Base-by-base conservation (phyloP, 1,140 invertebrate genomes). In the Bactericera cockerelli region DNA sequence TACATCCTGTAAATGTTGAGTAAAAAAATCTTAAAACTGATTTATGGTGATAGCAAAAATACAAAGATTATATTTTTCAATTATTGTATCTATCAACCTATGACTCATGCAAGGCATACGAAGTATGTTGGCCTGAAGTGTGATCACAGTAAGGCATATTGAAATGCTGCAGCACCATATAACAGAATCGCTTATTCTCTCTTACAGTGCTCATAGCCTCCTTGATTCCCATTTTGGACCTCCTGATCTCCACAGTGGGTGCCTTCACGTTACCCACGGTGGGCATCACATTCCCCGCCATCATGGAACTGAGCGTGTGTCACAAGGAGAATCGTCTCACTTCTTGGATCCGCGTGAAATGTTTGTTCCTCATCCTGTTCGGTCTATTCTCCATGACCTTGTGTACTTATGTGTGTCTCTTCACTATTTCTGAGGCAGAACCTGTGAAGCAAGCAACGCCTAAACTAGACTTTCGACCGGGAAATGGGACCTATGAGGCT, bases 191-290 rank as follows among this genome's bases (percentile, higher is more conserved):
- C 19, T 49, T 22, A n/a, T 49, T 49, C 22, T 22, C 22, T 49
- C 22, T 49, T 56, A 1, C 68, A 92, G 89, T 89, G 73, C 68
- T 79, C 2, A 56, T 95, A 56, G 92, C 92, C 0, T 79, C 85
- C 59, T 75, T 81, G 1, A 83, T 96, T 57, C 90, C 91, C 0
- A 75, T 89, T 64, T 73, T 97, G 53, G 86, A 87, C 42, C 75
- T 91, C 0, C 84, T 95, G 69, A 96, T 97, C 63, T 92, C 92
- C 0, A 73, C 94, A 26, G 86, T 95, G 53, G 93, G 93, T 3
- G 89, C 93, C 0, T 75, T 94, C 4, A 87, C 87, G 67, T 87
- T 88, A 62, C 89, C 89, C 19, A 81, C 87, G 0, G 73, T 95
- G 57, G 90, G 91, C 0, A 75, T 96, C 1, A 78, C 96, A 19